Percentiles rank a stretch among this genome's conserved stretches.
These are phyloP conservation scores for Ypsolopha sequella DNA, from an alignment of 2,888 invertebrate species.

Conservation along the genomic window DNA sequence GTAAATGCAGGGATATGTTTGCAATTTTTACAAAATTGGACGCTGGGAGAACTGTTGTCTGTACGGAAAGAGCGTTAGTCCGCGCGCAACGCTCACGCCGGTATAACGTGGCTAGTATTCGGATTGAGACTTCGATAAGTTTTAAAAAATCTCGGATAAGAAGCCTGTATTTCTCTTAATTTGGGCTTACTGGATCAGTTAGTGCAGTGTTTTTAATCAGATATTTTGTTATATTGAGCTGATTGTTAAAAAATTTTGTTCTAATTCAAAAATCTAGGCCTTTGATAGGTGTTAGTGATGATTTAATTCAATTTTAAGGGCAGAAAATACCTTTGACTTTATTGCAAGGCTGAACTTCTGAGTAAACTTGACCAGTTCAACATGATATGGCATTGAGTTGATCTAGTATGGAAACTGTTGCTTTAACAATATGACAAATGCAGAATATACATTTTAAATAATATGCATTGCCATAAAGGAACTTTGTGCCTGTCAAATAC, in stretches of 20 bases:
- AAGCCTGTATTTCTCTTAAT: background rate
- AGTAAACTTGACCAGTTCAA: background rate
- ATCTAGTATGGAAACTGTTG: background rate
- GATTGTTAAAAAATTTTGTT: background rate
- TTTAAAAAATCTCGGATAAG: background rate
- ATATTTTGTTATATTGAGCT: background rate
- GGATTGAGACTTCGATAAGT: background rate
- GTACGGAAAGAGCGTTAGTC: slow-evolving; percentile 24
- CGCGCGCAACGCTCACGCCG: slow-evolving; percentile 33
- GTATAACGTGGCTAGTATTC: slow-evolving; percentile 26
- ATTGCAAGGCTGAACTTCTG: background rate
- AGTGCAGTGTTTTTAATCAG: background rate
- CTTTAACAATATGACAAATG: background rate
- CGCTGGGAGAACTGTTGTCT: no score
- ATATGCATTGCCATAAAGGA: no score
- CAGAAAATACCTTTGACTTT: background rate
- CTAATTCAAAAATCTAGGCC: background rate
- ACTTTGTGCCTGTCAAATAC: no score
- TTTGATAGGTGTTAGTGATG: background rate
- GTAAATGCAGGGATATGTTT: slow-evolving; percentile 4
- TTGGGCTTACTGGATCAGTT: background rate
- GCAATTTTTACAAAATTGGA: slow-evolving; percentile 6
- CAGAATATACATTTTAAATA: no score
- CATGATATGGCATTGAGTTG: background rate
- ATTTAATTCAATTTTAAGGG: background rate